Base-by-base conservation (phyloP, 1,140 invertebrate species). In the Apis florea region DNA sequence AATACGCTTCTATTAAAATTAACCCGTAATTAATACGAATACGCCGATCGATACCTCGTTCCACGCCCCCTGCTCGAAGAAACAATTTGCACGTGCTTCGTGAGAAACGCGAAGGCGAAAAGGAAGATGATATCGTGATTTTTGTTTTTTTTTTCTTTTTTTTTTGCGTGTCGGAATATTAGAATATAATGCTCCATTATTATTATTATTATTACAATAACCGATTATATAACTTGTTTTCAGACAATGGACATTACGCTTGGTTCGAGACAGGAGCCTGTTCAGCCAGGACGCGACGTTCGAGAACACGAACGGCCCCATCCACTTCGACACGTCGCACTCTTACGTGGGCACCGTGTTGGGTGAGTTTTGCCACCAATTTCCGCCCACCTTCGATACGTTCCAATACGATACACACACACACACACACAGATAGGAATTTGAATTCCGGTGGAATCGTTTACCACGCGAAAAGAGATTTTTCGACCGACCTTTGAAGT, bases 261-360 rank as follows among this genome's bases (percentile, higher is more conserved):
- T 98, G 88, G 95, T 95, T 82, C 96, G 95, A 49, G 97, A 98
- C 91, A 94, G 94, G 79, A 95, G 94, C 70, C 94, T 98, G 79
- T 98, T 98, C 92, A 95, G 96, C 71, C 95, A 96, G 47, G 97
- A 97, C 90, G 96, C 96, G 47, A 94, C 96, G 86, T 97, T 98
- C 90, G 97, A 98, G 91, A 95, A 95, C 54, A 96, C 96, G 13
- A 90, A 94, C 58, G 97, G 97, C 49, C 94, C 95, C 56, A 93
- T 98, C 83, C 92, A 95, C 85, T 97, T 97, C 93, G 96, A 97
- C 93, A 95, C 95, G 47, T 95, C 94, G 58, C 96, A 96, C 86
- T 96, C 97, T 79, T 98, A 97, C 91, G 94, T 94, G 24, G 97
- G 97, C 87, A 95, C 95, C 64, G 94, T 98, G 83, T 96, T 97